phyloP scores from a whole-genome alignment of 1,140 invertebrate genomes.

The Physella acuta region DNA sequence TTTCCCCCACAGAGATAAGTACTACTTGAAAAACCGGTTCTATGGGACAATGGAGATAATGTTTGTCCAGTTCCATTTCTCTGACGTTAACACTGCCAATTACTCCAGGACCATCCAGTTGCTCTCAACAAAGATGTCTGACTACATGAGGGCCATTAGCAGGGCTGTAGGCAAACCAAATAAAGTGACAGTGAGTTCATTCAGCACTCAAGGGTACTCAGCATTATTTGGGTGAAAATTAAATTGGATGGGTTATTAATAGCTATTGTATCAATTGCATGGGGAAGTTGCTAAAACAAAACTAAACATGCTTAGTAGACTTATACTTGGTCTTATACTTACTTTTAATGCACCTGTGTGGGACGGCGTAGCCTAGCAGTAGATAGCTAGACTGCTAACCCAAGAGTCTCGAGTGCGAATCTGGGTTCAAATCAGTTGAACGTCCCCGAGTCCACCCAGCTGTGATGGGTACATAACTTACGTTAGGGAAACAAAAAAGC shows the following conservation, averaged over 20 bases:
- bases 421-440: too few species aligned
- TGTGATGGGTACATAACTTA: too few species aligned
- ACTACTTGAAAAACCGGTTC: conserved; percentile 35
- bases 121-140: conserved; percentile 26
- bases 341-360: neutral
- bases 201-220: neutral
- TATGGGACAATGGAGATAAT: conserved; percentile 40
- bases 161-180: conserved; percentile 27
- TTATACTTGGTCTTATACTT: neutral
- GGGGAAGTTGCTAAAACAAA: neutral
- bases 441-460: too few species aligned
- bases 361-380: too few species aligned
- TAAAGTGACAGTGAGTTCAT: conserved; percentile 28
- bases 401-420: too few species aligned
- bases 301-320: neutral
- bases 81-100: conserved; percentile 7
- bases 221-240: neutral
- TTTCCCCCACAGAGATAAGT: conserved; percentile 22
- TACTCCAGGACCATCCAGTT: conserved; percentile 23
- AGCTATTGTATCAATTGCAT: neutral
- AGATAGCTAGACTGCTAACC: too few species aligned
- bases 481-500: too few species aligned
- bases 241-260: neutral
- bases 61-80: conserved; percentile 39
- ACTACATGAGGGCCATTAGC: conserved; percentile 28